Evolutionary conservation across 2,888 invertebrate species (phyloP).

Genomic region (Agrypnus murinus): DNA sequence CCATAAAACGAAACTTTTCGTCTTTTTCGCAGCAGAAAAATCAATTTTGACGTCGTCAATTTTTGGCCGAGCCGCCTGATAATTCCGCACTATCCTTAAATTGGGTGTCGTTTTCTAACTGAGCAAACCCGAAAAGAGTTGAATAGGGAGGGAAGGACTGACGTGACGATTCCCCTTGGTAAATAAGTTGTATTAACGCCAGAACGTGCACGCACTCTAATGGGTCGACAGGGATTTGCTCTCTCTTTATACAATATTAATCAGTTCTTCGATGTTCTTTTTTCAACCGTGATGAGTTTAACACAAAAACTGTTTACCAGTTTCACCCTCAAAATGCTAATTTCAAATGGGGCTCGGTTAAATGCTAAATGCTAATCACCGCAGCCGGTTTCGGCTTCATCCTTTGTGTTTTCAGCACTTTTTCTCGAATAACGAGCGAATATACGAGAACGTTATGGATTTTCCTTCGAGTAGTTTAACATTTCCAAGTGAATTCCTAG

Average conservation of each 20-base stretch:
- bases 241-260: constrained; percentile 39
- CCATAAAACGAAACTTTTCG: constrained; percentile 35
- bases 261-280: constrained; percentile 26
- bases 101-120: constrained; percentile 22
- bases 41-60: constrained; percentile 28
- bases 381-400: constrained; percentile 4
- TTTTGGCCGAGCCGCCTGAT: background rate
- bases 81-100: constrained; percentile 1
- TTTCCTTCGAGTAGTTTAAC: background rate
- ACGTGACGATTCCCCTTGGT: constrained; percentile 27
- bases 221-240: constrained; percentile 38
- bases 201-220: constrained; percentile 36
- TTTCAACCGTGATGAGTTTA: constrained; percentile 12
- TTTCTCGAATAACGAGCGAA: background rate
- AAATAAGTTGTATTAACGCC: constrained; percentile 35
- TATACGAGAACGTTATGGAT: background rate
- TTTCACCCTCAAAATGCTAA: constrained; percentile 34
- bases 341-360: constrained; percentile 30
- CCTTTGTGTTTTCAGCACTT: constrained; percentile 1
- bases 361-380: constrained; percentile 31
- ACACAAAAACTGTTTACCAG: constrained; percentile 35
- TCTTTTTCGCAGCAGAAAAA: constrained; percentile 25
- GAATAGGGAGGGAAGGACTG: constrained; percentile 18
- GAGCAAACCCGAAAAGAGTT: constrained; percentile 28
- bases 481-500: constrained; percentile 14